Conservation (phyloP, 2,797 vertebrate genomes). For the Alauda arvensis region DNA sequence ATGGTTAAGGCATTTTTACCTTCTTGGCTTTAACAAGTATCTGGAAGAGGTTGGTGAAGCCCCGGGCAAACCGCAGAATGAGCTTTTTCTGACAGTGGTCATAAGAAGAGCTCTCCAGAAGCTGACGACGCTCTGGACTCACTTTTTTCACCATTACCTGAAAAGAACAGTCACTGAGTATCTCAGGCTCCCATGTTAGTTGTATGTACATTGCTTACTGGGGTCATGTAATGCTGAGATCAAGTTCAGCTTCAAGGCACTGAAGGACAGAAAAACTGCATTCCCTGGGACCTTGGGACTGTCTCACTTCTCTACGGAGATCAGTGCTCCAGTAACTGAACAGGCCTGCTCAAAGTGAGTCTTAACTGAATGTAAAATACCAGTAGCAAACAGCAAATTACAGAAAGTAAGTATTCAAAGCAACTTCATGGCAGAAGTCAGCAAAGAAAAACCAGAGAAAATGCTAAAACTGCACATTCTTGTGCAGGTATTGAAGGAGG, state of each 20-base stretch:
- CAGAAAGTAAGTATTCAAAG: neutral
- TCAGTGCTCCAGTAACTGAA: neutral
- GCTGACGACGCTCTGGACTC: conserved; percentile 37
- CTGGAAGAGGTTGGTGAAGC: conserved; percentile 72
- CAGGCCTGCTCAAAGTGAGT: neutral
- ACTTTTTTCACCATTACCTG: conserved; percentile 74
- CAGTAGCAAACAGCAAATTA: neutral
- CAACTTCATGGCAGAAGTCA: neutral
- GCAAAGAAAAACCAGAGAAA: neutral
- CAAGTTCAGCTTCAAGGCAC: neutral
- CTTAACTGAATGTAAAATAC: neutral
- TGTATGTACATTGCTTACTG: neutral
- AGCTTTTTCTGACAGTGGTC: conserved; percentile 59
- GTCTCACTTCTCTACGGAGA: neutral
- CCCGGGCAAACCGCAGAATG: conserved; percentile 63
- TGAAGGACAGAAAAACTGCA: neutral
- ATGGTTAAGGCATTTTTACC: conserved; percentile 37
- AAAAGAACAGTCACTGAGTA: neutral
- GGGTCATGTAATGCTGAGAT: neutral
- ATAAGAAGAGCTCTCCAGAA: conserved; percentile 51
- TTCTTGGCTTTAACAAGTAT: conserved; percentile 69
- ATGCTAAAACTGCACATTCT: neutral
- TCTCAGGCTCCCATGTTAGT: neutral
- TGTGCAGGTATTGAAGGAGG: neutral
- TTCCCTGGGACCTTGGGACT: neutral